Evolutionary conservation across 30 jellyfish, hydroid and myxozoan genomes (phyloP).

Genomic region (Aurelia coerulea): DNA sequence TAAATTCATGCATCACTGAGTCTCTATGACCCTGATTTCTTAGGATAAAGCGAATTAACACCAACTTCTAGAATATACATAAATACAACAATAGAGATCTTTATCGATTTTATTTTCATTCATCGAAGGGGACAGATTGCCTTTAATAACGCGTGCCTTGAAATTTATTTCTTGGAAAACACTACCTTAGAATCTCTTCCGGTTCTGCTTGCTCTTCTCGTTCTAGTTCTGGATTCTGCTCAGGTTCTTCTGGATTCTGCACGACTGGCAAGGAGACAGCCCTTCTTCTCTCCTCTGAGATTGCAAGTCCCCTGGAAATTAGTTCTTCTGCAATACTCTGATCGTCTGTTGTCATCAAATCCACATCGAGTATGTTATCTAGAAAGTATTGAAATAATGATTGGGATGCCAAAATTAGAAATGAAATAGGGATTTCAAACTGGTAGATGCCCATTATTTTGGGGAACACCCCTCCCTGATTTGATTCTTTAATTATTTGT

Average conservation of each 20-base stretch:
- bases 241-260: background rate
- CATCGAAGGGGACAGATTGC: too few relatives aligned
- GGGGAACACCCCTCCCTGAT: too few relatives aligned
- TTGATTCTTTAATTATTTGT: too few relatives aligned
- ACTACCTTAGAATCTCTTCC: conserved; percentile 3
- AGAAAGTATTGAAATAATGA: background rate
- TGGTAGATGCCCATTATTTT: too few relatives aligned
- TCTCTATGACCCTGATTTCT: too few relatives aligned
- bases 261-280: background rate
- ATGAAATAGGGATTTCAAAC: background rate
- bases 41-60: too few relatives aligned
- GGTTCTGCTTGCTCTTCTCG: background rate
- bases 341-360: conserved; percentile 13
- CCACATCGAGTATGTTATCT: conserved; percentile 43
- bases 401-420: background rate
- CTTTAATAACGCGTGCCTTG: too few relatives aligned
- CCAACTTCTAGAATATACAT: too few relatives aligned
- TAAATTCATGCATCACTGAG: too few relatives aligned
- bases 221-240: background rate
- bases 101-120: too few relatives aligned
- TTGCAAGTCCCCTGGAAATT: conserved; percentile 32
- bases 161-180: too few relatives aligned
- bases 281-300: conserved; percentile 7
- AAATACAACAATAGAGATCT: too few relatives aligned
- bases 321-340: conserved; percentile 37